These are phyloP conservation scores for Coregonus clupeaformis DNA, from an alignment of 2,113 vertebrate species.

Conservation along the genomic window DNA sequence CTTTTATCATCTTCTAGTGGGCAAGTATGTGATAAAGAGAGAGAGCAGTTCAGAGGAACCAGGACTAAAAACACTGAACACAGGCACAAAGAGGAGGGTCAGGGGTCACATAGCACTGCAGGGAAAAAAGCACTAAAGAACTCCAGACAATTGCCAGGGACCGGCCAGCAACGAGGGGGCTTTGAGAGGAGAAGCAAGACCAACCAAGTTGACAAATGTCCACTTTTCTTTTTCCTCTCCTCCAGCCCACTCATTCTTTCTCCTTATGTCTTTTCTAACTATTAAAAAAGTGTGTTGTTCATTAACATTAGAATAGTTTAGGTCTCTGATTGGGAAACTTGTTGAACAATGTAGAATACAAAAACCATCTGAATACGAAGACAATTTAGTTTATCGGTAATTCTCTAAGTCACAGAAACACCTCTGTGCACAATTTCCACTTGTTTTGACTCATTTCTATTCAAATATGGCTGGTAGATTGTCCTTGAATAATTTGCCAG, in stretches of 20 bases:
- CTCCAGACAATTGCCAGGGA: slow-evolving; percentile 49
- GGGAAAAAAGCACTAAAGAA: slow-evolving; percentile 43
- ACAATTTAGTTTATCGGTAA: neutral
- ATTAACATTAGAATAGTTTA: neutral
- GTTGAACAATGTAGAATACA: slow-evolving; percentile 1
- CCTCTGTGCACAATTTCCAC: neutral
- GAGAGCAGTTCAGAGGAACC: slow-evolving; percentile 53
- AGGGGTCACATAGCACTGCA: slow-evolving; percentile 53
- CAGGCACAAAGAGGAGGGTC: slow-evolving; percentile 50
- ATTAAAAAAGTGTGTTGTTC: slow-evolving; percentile 29
- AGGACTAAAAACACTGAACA: slow-evolving; percentile 56
- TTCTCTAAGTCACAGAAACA: neutral
- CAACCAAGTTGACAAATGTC: slow-evolving; percentile 52
- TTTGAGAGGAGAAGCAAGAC: slow-evolving; percentile 34
- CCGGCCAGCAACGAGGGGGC: slow-evolving; percentile 29
- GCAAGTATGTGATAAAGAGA: slow-evolving; percentile 60
- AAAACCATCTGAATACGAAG: neutral
- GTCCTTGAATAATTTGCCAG: neutral
- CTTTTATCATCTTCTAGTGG: slow-evolving; percentile 60
- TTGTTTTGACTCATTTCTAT: neutral
- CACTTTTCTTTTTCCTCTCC: slow-evolving; percentile 46
- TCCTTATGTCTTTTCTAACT: slow-evolving; percentile 25
- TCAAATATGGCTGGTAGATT: neutral
- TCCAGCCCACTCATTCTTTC: slow-evolving; percentile 35
- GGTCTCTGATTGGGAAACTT: neutral